Evolutionary conservation across 2,888 invertebrate genomes (phyloP).

Genomic region (Acrobasis consociella): DNA sequence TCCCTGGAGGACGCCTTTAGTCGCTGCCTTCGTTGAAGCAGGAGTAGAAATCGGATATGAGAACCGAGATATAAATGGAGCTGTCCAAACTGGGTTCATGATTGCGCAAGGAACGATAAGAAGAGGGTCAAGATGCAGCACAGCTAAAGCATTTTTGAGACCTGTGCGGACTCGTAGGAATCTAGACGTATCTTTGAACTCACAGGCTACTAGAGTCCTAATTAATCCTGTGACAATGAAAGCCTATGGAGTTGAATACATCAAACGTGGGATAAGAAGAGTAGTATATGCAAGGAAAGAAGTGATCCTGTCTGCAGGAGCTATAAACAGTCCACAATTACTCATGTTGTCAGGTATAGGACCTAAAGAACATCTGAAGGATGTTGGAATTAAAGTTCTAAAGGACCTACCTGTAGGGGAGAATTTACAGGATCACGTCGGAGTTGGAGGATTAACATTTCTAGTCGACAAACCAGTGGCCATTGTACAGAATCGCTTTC

Average conservation of each 20-base stretch:
- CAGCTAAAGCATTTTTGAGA: conserved; percentile 93
- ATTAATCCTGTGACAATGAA: conserved; percentile 89
- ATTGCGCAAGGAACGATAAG: conserved; percentile 91
- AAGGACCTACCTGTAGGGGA: conserved; percentile 90
- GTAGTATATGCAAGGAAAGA: conserved; percentile 90
- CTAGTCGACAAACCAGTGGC: conserved; percentile 92
- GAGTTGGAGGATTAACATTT: conserved; percentile 91
- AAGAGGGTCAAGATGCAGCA: conserved; percentile 91
- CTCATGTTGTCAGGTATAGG: conserved; percentile 95
- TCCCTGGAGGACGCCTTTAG: conserved; percentile 92
- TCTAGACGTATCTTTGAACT: conserved; percentile 90
- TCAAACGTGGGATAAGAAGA: conserved; percentile 87
- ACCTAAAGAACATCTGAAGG: conserved; percentile 86
- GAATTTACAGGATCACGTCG: conserved; percentile 94
- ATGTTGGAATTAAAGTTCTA: conserved; percentile 88
- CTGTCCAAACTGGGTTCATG: conserved; percentile 90
- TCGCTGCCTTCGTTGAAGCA: conserved; percentile 91
- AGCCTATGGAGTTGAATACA: conserved; percentile 91
- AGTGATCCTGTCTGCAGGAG: conserved; percentile 93
- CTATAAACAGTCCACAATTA: conserved; percentile 95
- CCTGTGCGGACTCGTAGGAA: conserved; percentile 90
- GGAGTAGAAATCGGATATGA: conserved; percentile 92
- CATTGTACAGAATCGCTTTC: conserved; percentile 90
- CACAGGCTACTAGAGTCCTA: conserved; percentile 89
- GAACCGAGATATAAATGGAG: conserved; percentile 92